Evolutionary conservation across 2,888 invertebrate species (phyloP), one percentile per base, ranked within the genome.

Genomic region (Ornithoptera alexandrae): DNA sequence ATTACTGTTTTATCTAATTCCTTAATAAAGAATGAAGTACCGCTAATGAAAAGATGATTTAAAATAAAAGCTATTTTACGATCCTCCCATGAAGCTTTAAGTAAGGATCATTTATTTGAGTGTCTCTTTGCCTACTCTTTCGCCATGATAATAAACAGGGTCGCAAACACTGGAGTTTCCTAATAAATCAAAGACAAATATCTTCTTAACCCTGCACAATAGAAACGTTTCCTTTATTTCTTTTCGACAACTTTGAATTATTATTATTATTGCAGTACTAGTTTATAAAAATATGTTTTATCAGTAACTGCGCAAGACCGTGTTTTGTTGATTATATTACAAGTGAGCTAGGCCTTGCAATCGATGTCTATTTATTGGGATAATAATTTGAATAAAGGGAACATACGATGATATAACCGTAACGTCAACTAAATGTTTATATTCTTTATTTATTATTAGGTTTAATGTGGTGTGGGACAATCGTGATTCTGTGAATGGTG

Each of bases 391-490:
- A 15, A 3, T 12, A 15, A 12, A 46, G 15, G 15, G 46, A 3
- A 15, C 15, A 12, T 46, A 46, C 1, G 2, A 46, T 46, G 3
- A 46, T 46, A 46, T 15, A 15, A 10, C 7, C 15, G 12, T 46
- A 12, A 46, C 15, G 12, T 46, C 15, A 46, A 15, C 46, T 46
- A 46, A 46, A 15, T 7, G 39, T 39, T 39, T 39, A 15, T 15
- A 18, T 53, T 53, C 1, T n/a, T 7, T 53, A 5, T 53, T n/a
- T n/a, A 12, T 53, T 53, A 36, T 60, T 76, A 95, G 95, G 72
- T 96, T 96, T 81, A 93, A 95, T 74, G 95, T 95, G 18, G 92
- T 94, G 7, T 95, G 95, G 95, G 95, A 95, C 78, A 94, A 95
- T 74, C 93, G 95, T 53, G 93, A 94, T 72, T 87, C 90, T 0